phyloP scores from a whole-genome alignment of 2,888 invertebrate genomes.

The Eilema griseolum region DNA sequence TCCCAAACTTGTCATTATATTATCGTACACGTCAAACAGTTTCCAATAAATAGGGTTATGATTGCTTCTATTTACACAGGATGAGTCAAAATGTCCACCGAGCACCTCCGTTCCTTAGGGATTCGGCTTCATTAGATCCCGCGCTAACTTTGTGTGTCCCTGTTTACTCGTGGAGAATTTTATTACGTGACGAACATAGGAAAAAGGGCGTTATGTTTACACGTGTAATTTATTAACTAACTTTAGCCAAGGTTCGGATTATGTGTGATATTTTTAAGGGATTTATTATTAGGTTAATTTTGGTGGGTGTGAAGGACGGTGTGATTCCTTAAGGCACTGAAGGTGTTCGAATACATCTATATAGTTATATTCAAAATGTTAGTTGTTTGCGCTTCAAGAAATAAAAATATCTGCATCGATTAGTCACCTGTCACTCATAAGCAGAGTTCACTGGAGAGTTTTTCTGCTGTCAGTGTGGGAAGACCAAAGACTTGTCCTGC shows the following conservation, averaged over 20 bases:
- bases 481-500: too few species aligned
- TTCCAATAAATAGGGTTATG: constrained; percentile 12
- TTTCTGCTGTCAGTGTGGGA: too few species aligned
- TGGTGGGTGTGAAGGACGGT: background rate
- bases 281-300: background rate
- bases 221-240: constrained; percentile 7
- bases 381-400: too few species aligned
- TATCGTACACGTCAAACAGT: background rate
- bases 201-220: constrained; percentile 7
- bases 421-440: too few species aligned
- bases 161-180: constrained; percentile 1
- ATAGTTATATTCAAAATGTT: too few species aligned
- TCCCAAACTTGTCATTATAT: background rate
- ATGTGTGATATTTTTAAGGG: background rate
- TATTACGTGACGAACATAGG: constrained; percentile 16
- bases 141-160: constrained; percentile 16
- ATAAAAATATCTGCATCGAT: too few species aligned
- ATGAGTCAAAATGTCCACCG: constrained; percentile 8
- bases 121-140: constrained; percentile 20
- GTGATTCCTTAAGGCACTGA: too few species aligned
- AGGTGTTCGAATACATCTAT: too few species aligned
- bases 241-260: constrained; percentile 5
- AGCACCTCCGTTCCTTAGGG: constrained; percentile 1
- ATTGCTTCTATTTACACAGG: constrained; percentile 15
- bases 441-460: too few species aligned